These are phyloP conservation scores for Styela plicata DNA, from an alignment of 23 tunicate species.

Conservation along the genomic window DNA sequence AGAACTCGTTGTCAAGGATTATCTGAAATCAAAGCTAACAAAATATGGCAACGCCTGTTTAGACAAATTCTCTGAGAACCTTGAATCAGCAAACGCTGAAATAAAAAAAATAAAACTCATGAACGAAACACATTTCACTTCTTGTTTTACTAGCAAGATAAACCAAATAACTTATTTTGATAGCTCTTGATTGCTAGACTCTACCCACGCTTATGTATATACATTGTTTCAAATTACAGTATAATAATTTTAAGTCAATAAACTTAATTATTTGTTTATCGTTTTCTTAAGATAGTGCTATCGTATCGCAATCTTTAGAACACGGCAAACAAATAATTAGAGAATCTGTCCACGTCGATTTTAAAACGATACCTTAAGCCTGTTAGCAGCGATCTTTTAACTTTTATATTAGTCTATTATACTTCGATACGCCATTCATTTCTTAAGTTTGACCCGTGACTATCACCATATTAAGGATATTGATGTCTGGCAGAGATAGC, in stretches of 20 bases:
- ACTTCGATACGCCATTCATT: not conserved
- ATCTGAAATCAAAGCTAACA: not conserved
- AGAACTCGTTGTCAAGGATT: not conserved
- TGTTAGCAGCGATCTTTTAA: not conserved
- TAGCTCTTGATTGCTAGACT: not conserved
- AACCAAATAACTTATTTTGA: not conserved
- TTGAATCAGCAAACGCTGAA: too few relatives aligned
- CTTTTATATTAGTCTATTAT: too few relatives aligned
- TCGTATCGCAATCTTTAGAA: too few relatives aligned
- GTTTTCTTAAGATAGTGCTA: too few relatives aligned
- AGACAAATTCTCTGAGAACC: not conserved
- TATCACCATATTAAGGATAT: not conserved
- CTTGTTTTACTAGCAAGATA: too few relatives aligned
- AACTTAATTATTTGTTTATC: too few relatives aligned
- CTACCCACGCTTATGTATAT: not conserved
- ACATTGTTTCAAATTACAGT: not conserved
- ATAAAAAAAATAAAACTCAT: too few relatives aligned
- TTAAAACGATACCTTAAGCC: not conserved
- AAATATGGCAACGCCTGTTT: not conserved
- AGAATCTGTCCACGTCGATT: not conserved
- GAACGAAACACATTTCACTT: too few relatives aligned
- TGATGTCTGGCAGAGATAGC: not conserved
- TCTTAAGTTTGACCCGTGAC: not conserved
- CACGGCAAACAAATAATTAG: too few relatives aligned
- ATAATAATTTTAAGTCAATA: too few relatives aligned